phyloP scores from a whole-genome alignment of 2,113 vertebrate species.

The Bolborhynchus lineola region DNA sequence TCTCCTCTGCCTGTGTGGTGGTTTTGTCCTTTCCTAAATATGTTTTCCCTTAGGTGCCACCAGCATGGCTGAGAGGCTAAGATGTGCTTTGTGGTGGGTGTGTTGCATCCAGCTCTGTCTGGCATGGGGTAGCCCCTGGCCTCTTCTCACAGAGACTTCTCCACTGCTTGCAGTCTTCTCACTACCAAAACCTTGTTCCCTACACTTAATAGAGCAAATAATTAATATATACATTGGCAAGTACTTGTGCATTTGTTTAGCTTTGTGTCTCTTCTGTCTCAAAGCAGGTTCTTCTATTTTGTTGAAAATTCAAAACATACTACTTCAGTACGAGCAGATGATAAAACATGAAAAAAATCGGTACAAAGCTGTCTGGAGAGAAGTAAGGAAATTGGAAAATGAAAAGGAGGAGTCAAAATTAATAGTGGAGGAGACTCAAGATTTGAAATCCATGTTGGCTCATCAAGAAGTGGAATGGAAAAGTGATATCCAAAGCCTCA shows the following conservation, averaged over 20 bases:
- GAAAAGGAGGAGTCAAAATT: not conserved
- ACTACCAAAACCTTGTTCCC: not conserved
- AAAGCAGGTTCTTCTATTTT: conserved; percentile 35
- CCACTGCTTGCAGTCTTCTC: not conserved
- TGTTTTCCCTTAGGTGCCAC: not conserved
- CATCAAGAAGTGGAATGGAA: conserved; percentile 41
- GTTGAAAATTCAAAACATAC: conserved; percentile 34
- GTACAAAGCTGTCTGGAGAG: not conserved
- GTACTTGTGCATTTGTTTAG: not conserved
- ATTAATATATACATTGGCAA: not conserved
- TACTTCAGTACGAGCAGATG: conserved; percentile 49
- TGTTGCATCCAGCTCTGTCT: not conserved
- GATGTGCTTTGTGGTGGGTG: not conserved
- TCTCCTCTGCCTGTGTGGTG: not conserved
- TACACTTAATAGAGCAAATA: not conserved
- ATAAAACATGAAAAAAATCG: conserved; percentile 20
- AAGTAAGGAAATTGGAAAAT: conserved; percentile 25
- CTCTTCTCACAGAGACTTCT: not conserved
- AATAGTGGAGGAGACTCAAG: not conserved
- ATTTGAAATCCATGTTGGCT: conserved; percentile 38
- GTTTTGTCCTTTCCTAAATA: not conserved
- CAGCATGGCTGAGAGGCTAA: not conserved
- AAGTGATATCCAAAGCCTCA: conserved; percentile 37
- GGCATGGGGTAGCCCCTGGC: rapidly evolving
- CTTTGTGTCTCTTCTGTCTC: not conserved